Percentiles rank a stretch among this genome's conserved stretches.
phyloP scores from a whole-genome alignment of 2,113 vertebrate genomes.

The Stomatorhinus ivindoensis region DNA sequence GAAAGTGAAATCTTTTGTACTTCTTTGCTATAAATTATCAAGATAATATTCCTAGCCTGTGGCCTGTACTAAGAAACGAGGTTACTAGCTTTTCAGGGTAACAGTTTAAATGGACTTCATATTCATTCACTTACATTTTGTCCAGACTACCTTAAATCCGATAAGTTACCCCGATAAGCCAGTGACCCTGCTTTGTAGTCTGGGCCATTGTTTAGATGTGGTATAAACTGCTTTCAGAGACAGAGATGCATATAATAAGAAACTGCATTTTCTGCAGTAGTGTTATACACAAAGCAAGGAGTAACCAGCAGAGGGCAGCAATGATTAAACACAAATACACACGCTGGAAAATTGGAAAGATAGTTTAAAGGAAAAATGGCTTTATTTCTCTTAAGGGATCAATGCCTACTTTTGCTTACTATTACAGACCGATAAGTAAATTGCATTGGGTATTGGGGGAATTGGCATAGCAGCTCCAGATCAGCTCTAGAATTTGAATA shows the following conservation, averaged over 20 bases:
- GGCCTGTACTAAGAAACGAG: no score
- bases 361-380: background rate
- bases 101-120: no score
- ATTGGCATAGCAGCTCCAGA: background rate
- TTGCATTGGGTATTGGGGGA: background rate
- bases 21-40: background rate
- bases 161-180: no score
- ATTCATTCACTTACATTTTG: no score
- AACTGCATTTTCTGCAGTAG: constrained; percentile 54
- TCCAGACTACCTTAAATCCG: no score
- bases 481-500: background rate
- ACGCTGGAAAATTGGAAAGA: background rate
- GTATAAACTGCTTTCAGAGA: background rate
- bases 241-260: background rate
- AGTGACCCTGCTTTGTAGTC: no score
- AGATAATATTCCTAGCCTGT: background rate
- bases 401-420: background rate
- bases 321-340: background rate
- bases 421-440: background rate
- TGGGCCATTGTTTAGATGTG: background rate
- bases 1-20: background rate
- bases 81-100: no score
- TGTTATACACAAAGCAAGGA: constrained; percentile 67
- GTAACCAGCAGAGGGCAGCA: constrained; percentile 29
- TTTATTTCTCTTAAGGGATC: background rate